Percentiles rank a stretch among this genome's conserved stretches.
Evolutionary conservation across 2,113 vertebrate species (phyloP).

Genomic region (Paralichthys olivaceus): DNA sequence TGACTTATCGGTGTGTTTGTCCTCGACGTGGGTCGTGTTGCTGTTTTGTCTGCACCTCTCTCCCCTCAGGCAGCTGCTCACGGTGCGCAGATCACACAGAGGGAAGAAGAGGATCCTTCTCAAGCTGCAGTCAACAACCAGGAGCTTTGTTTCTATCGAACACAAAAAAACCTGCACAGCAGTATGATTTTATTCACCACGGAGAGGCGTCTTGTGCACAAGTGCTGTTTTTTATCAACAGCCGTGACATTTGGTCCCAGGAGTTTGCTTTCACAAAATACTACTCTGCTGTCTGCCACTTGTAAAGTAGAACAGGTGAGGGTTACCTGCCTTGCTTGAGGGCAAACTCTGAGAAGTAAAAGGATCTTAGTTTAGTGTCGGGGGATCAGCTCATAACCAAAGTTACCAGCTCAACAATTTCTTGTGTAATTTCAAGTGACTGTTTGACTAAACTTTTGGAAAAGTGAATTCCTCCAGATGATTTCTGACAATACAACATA

Average conservation of each 20-base stretch:
- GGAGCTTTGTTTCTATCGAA: constrained; percentile 30
- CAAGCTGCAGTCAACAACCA: constrained; percentile 24
- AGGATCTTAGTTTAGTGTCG: not conserved
- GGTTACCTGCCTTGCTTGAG: not conserved
- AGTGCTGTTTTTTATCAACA: constrained; percentile 14
- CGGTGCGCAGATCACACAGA: constrained; percentile 10
- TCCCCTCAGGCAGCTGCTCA: constrained; percentile 53
- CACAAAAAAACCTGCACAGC: not conserved
- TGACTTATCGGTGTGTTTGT: constrained; percentile 68
- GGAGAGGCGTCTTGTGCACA: not conserved
- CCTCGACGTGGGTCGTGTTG: constrained; percentile 33
- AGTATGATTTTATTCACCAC: not conserved
- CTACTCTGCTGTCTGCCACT: not conserved
- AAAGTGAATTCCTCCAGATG: not conserved
- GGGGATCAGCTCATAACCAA: not conserved
- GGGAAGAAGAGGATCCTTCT: constrained; percentile 7
- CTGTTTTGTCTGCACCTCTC: constrained; percentile 60
- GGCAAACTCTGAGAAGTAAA: not conserved
- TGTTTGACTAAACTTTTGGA: not conserved
- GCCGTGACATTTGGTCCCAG: not conserved
- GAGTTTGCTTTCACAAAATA: constrained; percentile 12
- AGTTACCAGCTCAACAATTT: no score
- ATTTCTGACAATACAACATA: not conserved
- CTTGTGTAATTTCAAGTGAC: no score
- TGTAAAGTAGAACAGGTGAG: constrained; percentile 11